Conservation (phyloP, 2,113 vertebrate species). For the Petromus typicus region DNA sequence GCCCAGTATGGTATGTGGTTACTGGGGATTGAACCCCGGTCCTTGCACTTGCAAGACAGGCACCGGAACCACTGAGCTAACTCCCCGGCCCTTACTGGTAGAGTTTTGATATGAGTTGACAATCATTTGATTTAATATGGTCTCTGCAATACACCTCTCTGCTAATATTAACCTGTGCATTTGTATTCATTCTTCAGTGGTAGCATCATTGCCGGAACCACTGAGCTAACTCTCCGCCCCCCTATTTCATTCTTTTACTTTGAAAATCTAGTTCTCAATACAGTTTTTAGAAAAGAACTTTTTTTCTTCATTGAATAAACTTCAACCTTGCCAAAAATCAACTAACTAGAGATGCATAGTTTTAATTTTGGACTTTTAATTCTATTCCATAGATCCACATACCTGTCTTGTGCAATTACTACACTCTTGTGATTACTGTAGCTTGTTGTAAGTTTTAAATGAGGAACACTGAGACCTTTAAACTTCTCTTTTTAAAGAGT, state of each 20-base stretch:
- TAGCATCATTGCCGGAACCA: no score
- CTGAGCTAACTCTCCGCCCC: no score
- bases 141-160: no score
- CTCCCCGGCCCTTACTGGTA: no score
- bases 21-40: no score
- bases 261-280: neutral
- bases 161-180: no score
- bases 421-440: neutral
- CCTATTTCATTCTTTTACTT: neutral
- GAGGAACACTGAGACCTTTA: neutral
- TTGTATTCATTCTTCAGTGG: no score
- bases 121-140: no score
- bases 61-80: no score
- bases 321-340: neutral
- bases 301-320: neutral
- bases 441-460: neutral
- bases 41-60: no score
- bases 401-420: neutral
- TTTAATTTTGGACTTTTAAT: neutral
- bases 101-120: no score
- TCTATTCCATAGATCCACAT: neutral
- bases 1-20: no score
- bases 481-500: neutral
- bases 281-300: constrained; percentile 23
- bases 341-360: neutral